Conservation (phyloP, 2,797 vertebrate genomes). For the Numenius phaeopus region DNA sequence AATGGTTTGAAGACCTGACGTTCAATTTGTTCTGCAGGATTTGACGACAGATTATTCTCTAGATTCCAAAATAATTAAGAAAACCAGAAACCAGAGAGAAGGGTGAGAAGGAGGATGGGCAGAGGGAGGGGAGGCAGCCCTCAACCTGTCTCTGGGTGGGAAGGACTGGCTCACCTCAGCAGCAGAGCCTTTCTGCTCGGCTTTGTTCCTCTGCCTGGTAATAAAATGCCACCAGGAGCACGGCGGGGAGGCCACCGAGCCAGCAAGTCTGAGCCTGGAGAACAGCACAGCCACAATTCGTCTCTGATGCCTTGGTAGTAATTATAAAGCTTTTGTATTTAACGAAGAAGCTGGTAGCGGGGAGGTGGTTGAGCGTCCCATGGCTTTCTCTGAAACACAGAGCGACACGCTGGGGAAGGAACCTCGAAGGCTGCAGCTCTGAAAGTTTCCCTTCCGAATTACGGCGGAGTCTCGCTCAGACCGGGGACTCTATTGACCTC, state of each 20-base stretch:
- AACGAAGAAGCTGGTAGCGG: not conserved
- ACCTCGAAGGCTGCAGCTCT: not conserved
- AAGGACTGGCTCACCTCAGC: not conserved
- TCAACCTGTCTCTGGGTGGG: not conserved
- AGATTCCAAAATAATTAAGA: conserved; percentile 88
- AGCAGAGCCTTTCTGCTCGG: not conserved
- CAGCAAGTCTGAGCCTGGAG: not conserved
- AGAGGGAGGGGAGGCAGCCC: not conserved
- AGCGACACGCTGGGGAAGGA: not conserved
- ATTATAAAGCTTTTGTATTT: not conserved
- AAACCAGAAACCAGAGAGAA: conserved; percentile 64
- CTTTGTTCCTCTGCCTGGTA: not conserved
- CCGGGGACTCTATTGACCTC: conserved; percentile 42
- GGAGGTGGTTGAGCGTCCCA: not conserved
- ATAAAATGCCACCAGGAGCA: not conserved
- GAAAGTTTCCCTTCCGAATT: not conserved
- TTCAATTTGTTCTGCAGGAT: conserved; percentile 87
- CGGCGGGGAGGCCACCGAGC: not conserved
- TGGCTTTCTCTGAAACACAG: not conserved
- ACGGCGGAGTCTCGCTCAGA: not conserved
- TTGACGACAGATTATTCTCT: conserved; percentile 82
- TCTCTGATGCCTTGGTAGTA: not conserved
- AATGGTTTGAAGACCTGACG: conserved; percentile 83
- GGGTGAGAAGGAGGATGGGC: not conserved
- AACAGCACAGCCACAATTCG: not conserved